A percentile compares a stretch with the other conserved stretches of the same genome.
phyloP scores from a whole-genome alignment of 2,888 invertebrate genomes.

The Lepidocyrtinus sp. region DNA sequence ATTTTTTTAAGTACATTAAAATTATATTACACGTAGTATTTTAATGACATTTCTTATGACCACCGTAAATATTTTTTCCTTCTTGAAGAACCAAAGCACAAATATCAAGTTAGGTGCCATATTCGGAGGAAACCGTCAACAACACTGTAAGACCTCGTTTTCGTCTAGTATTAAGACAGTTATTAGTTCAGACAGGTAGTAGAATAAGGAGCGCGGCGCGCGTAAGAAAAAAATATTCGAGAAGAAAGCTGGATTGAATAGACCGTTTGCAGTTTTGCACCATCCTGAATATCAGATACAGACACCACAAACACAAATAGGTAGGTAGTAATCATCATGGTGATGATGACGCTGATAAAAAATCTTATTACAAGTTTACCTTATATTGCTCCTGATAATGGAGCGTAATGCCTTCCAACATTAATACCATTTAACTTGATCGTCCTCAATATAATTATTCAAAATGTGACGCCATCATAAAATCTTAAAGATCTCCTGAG shows the following conservation, averaged over 20 bases:
- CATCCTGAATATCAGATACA: not conserved
- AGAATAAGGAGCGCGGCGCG: slow-evolving; percentile 8
- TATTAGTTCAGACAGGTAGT: slow-evolving; percentile 49
- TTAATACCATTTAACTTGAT: not conserved
- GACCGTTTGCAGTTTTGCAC: not conserved
- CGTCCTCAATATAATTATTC: not conserved
- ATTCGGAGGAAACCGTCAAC: slow-evolving; percentile 32
- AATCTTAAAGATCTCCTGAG: too few species aligned
- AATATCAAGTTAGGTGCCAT: slow-evolving; percentile 5
- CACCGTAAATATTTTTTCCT: too few species aligned
- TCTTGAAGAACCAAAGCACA: slow-evolving; percentile 4
- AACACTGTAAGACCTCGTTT: slow-evolving; percentile 2
- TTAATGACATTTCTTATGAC: too few species aligned
- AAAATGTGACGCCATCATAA: not conserved
- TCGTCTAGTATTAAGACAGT: slow-evolving; percentile 41
- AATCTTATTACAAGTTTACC: slow-evolving; percentile 31
- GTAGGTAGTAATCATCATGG: not conserved
- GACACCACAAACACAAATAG: slow-evolving; percentile 15
- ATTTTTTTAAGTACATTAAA: too few species aligned
- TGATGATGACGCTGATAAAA: slow-evolving; percentile 17
- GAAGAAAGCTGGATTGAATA: slow-evolving; percentile 21
- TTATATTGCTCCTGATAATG: slow-evolving; percentile 7
- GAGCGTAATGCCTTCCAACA: not conserved
- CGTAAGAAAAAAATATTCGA: not conserved
- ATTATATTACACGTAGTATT: too few species aligned